Percentiles rank a stretch among this genome's conserved stretches.
Conservation (phyloP, 2,888 invertebrate species). For the Dione juno region DNA sequence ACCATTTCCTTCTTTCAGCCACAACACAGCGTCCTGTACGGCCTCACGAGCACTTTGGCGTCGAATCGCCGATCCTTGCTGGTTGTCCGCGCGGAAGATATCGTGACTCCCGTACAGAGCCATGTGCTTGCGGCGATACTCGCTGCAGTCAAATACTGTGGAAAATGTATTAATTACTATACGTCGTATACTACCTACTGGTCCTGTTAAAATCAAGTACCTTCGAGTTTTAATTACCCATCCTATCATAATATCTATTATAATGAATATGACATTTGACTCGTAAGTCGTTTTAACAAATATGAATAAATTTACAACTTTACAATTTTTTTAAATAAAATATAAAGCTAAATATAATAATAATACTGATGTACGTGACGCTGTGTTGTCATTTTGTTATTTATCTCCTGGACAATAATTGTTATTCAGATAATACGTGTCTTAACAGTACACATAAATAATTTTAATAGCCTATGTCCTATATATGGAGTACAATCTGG, state of each 20-base stretch:
- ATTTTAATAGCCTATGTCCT: neutral
- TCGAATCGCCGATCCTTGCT: conserved; percentile 91
- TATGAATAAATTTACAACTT: too few species aligned
- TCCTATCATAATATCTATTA: too few species aligned
- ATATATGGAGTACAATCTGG: neutral
- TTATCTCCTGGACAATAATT: neutral
- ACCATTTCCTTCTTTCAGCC: conserved; percentile 90
- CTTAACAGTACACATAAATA: neutral
- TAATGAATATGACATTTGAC: too few species aligned
- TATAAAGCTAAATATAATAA: neutral
- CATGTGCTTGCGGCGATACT: conserved; percentile 93
- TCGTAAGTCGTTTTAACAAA: too few species aligned
- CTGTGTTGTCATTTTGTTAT: neutral
- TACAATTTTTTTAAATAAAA: too few species aligned
- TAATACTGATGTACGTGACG: neutral
- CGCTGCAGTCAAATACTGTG: conserved; percentile 92
- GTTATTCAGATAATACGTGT: neutral
- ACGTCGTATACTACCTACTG: neutral
- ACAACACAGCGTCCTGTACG: conserved; percentile 92
- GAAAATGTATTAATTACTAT: neutral
- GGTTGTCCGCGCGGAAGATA: conserved; percentile 93
- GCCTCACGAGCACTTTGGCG: conserved; percentile 92
- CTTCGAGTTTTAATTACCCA: neutral
- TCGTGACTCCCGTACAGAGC: conserved; percentile 92
- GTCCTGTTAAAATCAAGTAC: neutral